Evolutionary conservation across 2,797 vertebrate species (phyloP).

Genomic region (Anabacerthia variegaticeps): DNA sequence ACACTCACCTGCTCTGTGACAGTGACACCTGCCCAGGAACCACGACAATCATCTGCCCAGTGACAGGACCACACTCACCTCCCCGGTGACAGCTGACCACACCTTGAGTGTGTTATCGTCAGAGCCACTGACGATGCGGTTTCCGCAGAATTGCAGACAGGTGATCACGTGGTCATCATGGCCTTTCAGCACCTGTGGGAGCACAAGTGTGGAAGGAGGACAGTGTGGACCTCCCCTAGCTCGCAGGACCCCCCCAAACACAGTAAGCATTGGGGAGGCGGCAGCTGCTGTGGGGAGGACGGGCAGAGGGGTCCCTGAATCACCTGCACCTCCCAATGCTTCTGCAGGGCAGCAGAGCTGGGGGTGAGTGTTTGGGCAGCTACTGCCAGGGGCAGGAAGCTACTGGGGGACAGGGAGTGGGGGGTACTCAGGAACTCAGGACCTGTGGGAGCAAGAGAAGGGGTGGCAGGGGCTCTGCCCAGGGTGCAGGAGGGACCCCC

Average conservation of each 20-base stretch:
- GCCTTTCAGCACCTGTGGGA: conserved; percentile 66
- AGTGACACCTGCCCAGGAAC: neutral
- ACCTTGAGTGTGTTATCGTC: conserved; percentile 73
- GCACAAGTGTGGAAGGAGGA: fast-evolving
- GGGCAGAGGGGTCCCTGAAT: neutral
- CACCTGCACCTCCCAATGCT: neutral
- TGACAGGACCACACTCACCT: conserved; percentile 24
- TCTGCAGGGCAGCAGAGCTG: neutral
- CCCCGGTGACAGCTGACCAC: conserved; percentile 66
- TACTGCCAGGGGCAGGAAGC: neutral
- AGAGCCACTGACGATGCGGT: conserved; percentile 63
- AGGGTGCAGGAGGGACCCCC: neutral
- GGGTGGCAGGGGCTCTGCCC: neutral
- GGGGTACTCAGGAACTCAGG: neutral
- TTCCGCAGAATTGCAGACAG: conserved; percentile 72
- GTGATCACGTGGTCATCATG: conserved; percentile 71
- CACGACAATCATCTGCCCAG: neutral
- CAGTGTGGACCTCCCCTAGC: neutral
- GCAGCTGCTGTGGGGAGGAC: neutral
- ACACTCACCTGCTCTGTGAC: conserved; percentile 39
- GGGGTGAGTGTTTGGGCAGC: neutral
- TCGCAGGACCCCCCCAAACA: neutral
- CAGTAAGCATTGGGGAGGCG: neutral
- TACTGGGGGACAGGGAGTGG: neutral
- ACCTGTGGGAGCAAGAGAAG: neutral